A percentile compares a stretch with the other conserved stretches of the same genome.
These are phyloP conservation scores for Pelochelys cantorii DNA, from an alignment of 2,797 vertebrate genomes.

Conservation along the genomic window DNA sequence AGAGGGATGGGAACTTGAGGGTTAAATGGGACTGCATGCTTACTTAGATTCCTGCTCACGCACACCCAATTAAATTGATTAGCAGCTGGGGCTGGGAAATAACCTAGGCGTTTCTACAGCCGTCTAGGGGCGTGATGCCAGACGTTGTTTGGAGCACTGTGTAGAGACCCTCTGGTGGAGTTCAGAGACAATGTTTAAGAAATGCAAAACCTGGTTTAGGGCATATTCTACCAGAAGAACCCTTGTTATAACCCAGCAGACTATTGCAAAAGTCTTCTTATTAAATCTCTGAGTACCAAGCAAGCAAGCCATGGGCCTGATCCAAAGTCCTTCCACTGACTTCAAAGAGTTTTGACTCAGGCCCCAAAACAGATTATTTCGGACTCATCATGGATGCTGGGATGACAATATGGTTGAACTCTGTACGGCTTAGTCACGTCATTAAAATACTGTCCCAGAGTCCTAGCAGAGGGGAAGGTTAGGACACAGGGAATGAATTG, in stretches of 20 bases:
- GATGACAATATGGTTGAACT: neutral
- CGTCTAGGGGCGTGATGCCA: neutral
- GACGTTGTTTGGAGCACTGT: neutral
- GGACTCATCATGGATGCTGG: constrained; percentile 45
- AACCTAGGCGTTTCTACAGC: neutral
- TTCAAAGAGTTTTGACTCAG: constrained; percentile 30
- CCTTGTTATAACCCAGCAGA: neutral
- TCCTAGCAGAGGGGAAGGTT: constrained; percentile 19
- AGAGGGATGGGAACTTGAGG: neutral
- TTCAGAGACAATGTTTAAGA: neutral
- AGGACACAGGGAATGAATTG: constrained; percentile 26
- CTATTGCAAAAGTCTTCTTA: neutral
- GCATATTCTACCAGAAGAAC: neutral
- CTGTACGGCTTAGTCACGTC: constrained; percentile 25
- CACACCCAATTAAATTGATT: neutral
- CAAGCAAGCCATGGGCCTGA: neutral
- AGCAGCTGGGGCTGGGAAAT: neutral
- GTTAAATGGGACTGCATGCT: neutral
- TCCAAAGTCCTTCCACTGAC: constrained; percentile 27
- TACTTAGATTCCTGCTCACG: neutral
- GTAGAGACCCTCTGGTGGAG: neutral
- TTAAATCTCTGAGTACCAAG: neutral
- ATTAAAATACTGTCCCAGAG: constrained; percentile 37
- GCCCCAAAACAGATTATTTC: constrained; percentile 42
- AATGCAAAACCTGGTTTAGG: neutral